phyloP scores from a whole-genome alignment of 1,140 invertebrate genomes.

The Drosophila nannoptera region DNA sequence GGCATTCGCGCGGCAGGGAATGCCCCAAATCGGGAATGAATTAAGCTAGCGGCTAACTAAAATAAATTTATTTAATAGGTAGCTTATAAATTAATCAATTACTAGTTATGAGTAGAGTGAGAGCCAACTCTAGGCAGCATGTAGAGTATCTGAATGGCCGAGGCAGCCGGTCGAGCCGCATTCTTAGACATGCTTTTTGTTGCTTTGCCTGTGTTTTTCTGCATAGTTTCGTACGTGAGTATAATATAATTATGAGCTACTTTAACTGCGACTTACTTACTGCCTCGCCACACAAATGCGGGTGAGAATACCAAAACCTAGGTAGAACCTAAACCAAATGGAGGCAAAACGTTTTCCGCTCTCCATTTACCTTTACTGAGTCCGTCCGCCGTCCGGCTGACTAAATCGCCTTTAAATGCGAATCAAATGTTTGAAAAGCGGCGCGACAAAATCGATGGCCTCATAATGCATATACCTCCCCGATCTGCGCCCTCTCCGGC shows the following conservation, averaged over 20 bases:
- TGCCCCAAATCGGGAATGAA: neutral
- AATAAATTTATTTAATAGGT: too few relatives aligned
- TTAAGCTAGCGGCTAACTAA: too few relatives aligned
- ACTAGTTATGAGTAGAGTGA: too few relatives aligned
- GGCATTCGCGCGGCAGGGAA: too few relatives aligned
- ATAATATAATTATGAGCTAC: constrained; percentile 77
- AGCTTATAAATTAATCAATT: too few relatives aligned
- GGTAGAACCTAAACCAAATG: constrained; percentile 33
- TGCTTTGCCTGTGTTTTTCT: constrained; percentile 58
- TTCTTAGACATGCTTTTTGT: constrained; percentile 22
- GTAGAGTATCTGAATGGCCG: constrained; percentile 4
- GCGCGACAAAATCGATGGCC: constrained; percentile 69
- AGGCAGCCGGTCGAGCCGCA: neutral
- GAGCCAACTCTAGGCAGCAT: neutral
- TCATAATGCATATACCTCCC: constrained; percentile 55
- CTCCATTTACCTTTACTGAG: neutral
- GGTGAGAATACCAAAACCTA: neutral
- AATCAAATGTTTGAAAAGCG: constrained; percentile 58
- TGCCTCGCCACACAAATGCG: constrained; percentile 51
- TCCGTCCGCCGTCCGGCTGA: neutral
- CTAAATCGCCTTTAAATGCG: constrained; percentile 70
- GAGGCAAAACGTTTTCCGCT: constrained; percentile 37
- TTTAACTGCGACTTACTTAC: constrained; percentile 63
- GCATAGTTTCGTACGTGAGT: constrained; percentile 72
- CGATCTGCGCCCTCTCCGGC: neutral